phyloP scores from a whole-genome alignment of 1,140 invertebrate species.

The Mesaphorura yosii region DNA sequence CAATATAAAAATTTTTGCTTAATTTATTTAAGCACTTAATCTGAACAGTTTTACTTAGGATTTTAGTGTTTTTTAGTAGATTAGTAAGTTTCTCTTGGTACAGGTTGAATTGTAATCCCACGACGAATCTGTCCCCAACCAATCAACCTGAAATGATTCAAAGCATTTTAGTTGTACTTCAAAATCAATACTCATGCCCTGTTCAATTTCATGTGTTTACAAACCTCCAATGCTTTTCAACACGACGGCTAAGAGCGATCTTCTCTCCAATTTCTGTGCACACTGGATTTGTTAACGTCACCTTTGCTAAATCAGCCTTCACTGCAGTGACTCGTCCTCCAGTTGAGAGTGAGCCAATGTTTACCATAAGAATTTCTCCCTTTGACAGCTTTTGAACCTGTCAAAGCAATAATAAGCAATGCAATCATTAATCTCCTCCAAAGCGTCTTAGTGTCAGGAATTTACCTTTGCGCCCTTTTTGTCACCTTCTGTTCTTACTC shows the following conservation, averaged over 20 bases:
- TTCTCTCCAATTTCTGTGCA: constrained; percentile 98
- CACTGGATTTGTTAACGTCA: constrained; percentile 90
- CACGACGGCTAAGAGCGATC: constrained; percentile 90
- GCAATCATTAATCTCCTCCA: constrained; percentile 1
- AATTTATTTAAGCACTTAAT: no score
- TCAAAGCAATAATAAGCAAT: constrained; percentile 16
- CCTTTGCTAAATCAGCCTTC: constrained; percentile 95
- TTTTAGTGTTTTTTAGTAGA: no score
- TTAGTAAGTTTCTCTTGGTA: no score
- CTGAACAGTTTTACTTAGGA: no score
- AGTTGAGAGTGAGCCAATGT: constrained; percentile 97
- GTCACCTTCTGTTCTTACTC: constrained; percentile 95
- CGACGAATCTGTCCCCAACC: constrained; percentile 94
- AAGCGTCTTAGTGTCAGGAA: neutral
- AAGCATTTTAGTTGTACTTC: constrained; percentile 9
- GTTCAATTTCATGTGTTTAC: constrained; percentile 32
- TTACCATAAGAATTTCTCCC: constrained; percentile 87
- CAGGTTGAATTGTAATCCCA: constrained; percentile 75
- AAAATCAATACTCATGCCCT: constrained; percentile 15
- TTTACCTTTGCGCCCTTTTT: constrained; percentile 93
- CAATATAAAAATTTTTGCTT: no score
- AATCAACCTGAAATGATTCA: constrained; percentile 59
- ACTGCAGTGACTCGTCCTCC: constrained; percentile 92
- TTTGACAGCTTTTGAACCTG: constrained; percentile 76
- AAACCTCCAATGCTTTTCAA: constrained; percentile 99